phyloP scores from a whole-genome alignment of 2,113 vertebrate species.

The Octodon degus region DNA sequence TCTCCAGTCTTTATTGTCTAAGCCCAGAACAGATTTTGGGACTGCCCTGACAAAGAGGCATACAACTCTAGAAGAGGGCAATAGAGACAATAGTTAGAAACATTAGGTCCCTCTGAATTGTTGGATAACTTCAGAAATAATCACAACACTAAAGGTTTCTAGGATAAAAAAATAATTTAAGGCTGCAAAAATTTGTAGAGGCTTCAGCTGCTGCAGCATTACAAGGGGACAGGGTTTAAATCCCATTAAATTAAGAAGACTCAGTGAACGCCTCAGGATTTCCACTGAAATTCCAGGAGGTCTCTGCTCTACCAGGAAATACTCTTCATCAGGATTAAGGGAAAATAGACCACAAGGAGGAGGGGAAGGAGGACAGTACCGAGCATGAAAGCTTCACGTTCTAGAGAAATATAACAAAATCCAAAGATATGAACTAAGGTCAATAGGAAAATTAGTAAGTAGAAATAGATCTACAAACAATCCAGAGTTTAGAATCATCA shows the following conservation, averaged over 20 bases:
- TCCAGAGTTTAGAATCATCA: neutral
- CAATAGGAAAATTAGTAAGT: neutral
- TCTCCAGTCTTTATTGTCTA: neutral
- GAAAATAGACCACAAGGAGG: neutral
- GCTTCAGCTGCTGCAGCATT: neutral
- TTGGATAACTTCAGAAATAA: neutral
- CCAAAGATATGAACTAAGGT: neutral
- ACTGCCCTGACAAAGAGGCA: neutral
- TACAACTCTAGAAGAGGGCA: neutral
- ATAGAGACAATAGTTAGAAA: neutral
- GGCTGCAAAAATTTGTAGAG: neutral
- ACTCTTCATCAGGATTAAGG: neutral
- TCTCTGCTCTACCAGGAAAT: neutral
- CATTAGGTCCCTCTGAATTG: neutral
- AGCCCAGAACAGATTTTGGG: neutral
- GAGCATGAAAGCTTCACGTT: neutral
- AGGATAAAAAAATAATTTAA: neutral
- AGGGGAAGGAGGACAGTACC: neutral
- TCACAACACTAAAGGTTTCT: neutral
- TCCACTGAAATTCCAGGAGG: neutral
- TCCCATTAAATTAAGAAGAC: neutral
- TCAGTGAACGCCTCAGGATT: neutral
- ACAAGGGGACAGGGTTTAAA: neutral
- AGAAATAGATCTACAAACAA: neutral
- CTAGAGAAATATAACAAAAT: conserved; percentile 49